Percentiles rank a stretch among this genome's conserved stretches.
Conservation (phyloP, 2,888 invertebrate species). For the Azorinus chamasolen region DNA sequence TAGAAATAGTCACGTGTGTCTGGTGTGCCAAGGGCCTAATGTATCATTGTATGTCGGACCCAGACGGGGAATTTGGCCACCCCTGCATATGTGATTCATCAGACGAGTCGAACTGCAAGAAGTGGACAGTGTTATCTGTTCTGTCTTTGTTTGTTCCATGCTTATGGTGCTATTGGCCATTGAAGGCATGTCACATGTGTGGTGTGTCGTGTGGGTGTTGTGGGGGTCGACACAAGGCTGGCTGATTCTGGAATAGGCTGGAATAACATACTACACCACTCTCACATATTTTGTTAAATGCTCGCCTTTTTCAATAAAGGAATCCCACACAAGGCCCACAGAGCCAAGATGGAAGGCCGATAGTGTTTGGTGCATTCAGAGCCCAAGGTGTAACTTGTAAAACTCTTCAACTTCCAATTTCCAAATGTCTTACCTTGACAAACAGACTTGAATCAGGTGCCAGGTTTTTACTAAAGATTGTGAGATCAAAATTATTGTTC, state of each 20-base stretch:
- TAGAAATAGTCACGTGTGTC: constrained; percentile 94
- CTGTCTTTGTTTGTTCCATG: constrained; percentile 96
- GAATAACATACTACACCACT: too few species aligned
- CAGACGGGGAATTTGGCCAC: constrained; percentile 92
- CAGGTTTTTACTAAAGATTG: too few species aligned
- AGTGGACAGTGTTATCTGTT: constrained; percentile 95
- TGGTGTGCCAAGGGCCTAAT: constrained; percentile 95
- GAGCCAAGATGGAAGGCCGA: too few species aligned
- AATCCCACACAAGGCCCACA: too few species aligned
- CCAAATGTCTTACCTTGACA: too few species aligned
- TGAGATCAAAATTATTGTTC: too few species aligned
- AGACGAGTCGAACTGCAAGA: constrained; percentile 88
- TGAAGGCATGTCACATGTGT: constrained; percentile 94
- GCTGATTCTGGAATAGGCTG: constrained; percentile 22
- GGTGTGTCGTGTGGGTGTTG: constrained; percentile 93
- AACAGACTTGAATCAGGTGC: too few species aligned
- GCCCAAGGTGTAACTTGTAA: too few species aligned
- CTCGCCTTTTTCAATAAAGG: too few species aligned
- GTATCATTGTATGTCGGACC: constrained; percentile 97
- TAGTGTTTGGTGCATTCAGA: too few species aligned
- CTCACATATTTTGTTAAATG: too few species aligned
- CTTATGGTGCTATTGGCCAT: constrained; percentile 96
- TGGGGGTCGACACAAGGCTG: constrained; percentile 91
- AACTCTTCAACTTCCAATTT: too few species aligned
- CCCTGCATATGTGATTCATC: constrained; percentile 92